Percentiles rank a stretch among this genome's conserved stretches.
Evolutionary conservation across 2,797 vertebrate species (phyloP).

Genomic region (Pagetopsis macropterus): DNA sequence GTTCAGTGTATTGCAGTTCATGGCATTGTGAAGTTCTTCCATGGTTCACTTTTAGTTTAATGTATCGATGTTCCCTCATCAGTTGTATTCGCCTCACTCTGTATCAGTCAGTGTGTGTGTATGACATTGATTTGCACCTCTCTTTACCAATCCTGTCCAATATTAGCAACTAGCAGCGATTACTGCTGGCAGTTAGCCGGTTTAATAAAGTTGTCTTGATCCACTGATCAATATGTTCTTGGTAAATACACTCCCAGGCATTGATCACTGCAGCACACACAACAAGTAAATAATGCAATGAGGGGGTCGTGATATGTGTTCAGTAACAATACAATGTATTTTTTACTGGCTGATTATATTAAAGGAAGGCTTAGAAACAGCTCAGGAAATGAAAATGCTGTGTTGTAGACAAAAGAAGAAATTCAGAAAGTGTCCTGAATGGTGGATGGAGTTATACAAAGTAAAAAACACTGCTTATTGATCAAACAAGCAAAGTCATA

Average conservation of each 20-base stretch:
- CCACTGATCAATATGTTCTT: constrained; percentile 63
- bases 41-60: neutral
- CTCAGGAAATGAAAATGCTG: constrained; percentile 57
- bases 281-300: constrained; percentile 13
- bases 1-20: neutral
- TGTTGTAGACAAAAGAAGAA: constrained; percentile 40
- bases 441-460: neutral
- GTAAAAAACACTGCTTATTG: constrained; percentile 20
- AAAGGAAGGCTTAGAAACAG: constrained; percentile 37
- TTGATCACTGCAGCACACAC: constrained; percentile 27
- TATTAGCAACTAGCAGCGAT: constrained; percentile 58
- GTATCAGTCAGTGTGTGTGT: constrained; percentile 16
- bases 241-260: constrained; percentile 54
- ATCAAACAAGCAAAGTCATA: constrained; percentile 38
- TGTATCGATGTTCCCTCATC: neutral
- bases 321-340: constrained; percentile 45
- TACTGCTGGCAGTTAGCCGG: constrained; percentile 65
- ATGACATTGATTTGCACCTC: constrained; percentile 49
- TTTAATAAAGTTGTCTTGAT: constrained; percentile 68
- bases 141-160: constrained; percentile 34
- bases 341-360: constrained; percentile 44
- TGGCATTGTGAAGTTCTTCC: constrained; percentile 14
- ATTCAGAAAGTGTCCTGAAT: constrained; percentile 37
- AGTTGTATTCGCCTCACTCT: constrained; percentile 13
- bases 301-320: constrained; percentile 31